Evolutionary conservation across 2,888 invertebrate genomes (phyloP).

Genomic region (Synanthedon vespiformis): DNA sequence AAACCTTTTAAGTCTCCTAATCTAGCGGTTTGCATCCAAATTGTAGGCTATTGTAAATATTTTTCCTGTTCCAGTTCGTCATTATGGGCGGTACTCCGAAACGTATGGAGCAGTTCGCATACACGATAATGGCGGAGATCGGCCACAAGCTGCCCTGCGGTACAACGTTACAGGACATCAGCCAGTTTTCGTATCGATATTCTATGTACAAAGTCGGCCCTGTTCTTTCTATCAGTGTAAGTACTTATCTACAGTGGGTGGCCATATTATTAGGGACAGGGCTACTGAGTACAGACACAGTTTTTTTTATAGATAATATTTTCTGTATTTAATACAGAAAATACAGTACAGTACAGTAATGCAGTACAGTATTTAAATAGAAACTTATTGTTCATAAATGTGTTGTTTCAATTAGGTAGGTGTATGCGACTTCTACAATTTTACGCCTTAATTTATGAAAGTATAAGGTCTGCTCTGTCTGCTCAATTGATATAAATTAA

Average conservation of each 20-base stretch:
- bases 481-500: not conserved
- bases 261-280: no score
- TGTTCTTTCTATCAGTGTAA: slow-evolving; percentile 85
- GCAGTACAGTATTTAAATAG: no score
- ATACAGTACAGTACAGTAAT: no score
- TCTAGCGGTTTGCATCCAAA: no score
- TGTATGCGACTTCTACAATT: not conserved
- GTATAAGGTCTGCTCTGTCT: not conserved
- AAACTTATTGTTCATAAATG: no score
- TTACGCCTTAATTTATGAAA: not conserved
- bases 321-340: no score
- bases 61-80: slow-evolving; percentile 78
- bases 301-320: no score
- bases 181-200: slow-evolving; percentile 91
- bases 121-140: slow-evolving; percentile 90
- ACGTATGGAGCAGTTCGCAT: slow-evolving; percentile 93
- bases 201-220: slow-evolving; percentile 97
- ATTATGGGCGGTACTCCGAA: slow-evolving; percentile 97
- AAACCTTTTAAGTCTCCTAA: no score
- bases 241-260: no score
- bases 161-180: slow-evolving; percentile 88
- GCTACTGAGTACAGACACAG: no score
- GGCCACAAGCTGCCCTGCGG: slow-evolving; percentile 91
- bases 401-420: no score
- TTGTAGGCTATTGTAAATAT: no score